phyloP scores from a whole-genome alignment of 2,113 vertebrate genomes.

The western clawed frog (Xenopus tropicalis) region UCB_Xtro_10.0 CM004444.2:136876501-136877000 shows the following conservation, averaged over 20 bases:
- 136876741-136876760: constrained; percentile 54
- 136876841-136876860: constrained; percentile 69
- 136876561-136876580: constrained; percentile 70
- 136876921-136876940: too few relatives aligned
- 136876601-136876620: constrained; percentile 72
- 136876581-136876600: constrained; percentile 76
- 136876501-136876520: constrained; percentile 67
- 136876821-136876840: constrained; percentile 67
- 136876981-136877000: too few relatives aligned
- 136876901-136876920: background rate
- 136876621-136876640: constrained; percentile 71
- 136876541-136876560: constrained; percentile 66
- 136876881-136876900: background rate
- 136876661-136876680: constrained; percentile 72
- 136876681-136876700: constrained; percentile 72
- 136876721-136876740: constrained; percentile 72
- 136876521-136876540: background rate
- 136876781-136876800: constrained; percentile 79
- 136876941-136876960: too few relatives aligned
- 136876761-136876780: constrained; percentile 57
- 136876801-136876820: constrained; percentile 70
- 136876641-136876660: constrained; percentile 66
- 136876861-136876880: background rate
- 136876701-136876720: constrained; percentile 66
- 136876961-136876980: too few relatives aligned